A percentile compares a stretch with the other conserved stretches of the same genome.
These are phyloP conservation scores for Triplophysa tibetana DNA, from an alignment of 2,113 vertebrate species.

Conservation along the genomic window DNA sequence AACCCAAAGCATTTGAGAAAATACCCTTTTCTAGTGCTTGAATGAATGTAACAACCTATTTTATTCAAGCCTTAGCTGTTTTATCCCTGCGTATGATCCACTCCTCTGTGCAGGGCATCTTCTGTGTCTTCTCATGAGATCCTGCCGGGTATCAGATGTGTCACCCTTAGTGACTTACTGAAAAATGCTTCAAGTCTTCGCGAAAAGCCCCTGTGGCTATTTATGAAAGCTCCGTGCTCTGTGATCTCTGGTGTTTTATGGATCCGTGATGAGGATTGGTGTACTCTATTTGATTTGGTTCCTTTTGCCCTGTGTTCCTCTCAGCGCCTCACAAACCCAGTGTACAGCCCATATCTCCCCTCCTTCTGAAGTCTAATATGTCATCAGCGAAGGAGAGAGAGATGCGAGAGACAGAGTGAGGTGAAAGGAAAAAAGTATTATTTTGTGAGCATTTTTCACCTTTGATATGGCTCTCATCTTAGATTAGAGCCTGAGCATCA, in stretches of 20 bases:
- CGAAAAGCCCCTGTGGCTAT: slow-evolving; percentile 2
- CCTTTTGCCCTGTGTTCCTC: slow-evolving; percentile 25
- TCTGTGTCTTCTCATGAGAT: slow-evolving; percentile 10
- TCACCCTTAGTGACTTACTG: slow-evolving; percentile 1
- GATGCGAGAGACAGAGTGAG: slow-evolving; percentile 20
- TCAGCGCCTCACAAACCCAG: background rate
- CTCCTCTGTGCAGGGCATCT: background rate
- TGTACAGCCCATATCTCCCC: slow-evolving; percentile 18
- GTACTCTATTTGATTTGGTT: background rate
- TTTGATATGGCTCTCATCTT: slow-evolving; percentile 45
- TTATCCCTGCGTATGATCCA: background rate
- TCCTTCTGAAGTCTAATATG: slow-evolving; percentile 32
- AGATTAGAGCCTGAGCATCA: slow-evolving; percentile 42
- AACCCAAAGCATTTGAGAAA: too few relatives aligned
- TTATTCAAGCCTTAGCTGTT: background rate
- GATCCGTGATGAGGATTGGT: slow-evolving; percentile 21
- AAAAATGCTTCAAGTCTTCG: slow-evolving; percentile 21
- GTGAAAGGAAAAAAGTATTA: slow-evolving; percentile 23
- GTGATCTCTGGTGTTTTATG: slow-evolving; percentile 37
- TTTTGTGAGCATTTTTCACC: slow-evolving; percentile 41
- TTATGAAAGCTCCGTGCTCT: slow-evolving; percentile 23
- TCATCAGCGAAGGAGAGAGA: slow-evolving; percentile 18
- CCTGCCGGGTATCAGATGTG: background rate
- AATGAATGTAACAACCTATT: background rate
- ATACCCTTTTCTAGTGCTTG: background rate